A percentile compares a stretch with the other conserved stretches of the same genome.
Evolutionary conservation across 2,888 invertebrate species (phyloP).

Genomic region (Meiosimyza decipiens): DNA sequence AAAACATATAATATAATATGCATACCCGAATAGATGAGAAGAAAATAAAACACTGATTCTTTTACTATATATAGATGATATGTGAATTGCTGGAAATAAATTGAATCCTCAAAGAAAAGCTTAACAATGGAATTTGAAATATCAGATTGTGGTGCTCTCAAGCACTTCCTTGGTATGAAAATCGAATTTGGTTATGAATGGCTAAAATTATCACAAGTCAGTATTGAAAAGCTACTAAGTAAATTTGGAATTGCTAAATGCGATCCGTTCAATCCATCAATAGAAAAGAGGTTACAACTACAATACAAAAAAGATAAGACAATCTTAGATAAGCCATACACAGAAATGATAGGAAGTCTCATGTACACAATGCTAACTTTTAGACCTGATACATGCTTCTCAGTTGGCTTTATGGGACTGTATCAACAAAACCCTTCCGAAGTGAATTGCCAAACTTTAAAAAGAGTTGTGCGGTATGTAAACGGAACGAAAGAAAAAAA

Average conservation of each 20-base stretch:
- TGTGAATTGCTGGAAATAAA: slow-evolving; percentile 22
- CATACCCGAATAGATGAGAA: too few relatives aligned
- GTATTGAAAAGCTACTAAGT: slow-evolving; percentile 20
- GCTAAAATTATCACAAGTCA: slow-evolving; percentile 8
- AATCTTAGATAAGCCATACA: background rate
- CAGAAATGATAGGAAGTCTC: slow-evolving; percentile 8
- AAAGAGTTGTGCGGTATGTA: background rate
- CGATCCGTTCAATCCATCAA: slow-evolving; percentile 25
- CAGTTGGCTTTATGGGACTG: slow-evolving; percentile 34
- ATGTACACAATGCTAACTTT: slow-evolving; percentile 32
- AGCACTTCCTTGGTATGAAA: slow-evolving; percentile 35
- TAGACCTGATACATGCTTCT: slow-evolving; percentile 33
- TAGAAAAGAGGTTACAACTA: slow-evolving; percentile 33
- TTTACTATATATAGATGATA: slow-evolving; percentile 35
- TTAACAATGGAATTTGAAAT: slow-evolving; percentile 18
- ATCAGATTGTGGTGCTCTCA: slow-evolving; percentile 33
- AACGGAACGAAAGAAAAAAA: background rate
- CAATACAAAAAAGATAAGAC: background rate
- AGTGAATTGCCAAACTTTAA: slow-evolving; percentile 13
- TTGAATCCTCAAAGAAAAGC: slow-evolving; percentile 1
- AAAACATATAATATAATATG: too few relatives aligned
- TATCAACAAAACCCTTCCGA: slow-evolving; percentile 32
- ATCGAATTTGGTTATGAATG: slow-evolving; percentile 21
- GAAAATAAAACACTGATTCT: slow-evolving; percentile 5
- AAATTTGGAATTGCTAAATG: slow-evolving; percentile 40